These are phyloP conservation scores for Orthonevra nobilis DNA, from an alignment of 2,888 invertebrate genomes.

Conservation along the genomic window DNA sequence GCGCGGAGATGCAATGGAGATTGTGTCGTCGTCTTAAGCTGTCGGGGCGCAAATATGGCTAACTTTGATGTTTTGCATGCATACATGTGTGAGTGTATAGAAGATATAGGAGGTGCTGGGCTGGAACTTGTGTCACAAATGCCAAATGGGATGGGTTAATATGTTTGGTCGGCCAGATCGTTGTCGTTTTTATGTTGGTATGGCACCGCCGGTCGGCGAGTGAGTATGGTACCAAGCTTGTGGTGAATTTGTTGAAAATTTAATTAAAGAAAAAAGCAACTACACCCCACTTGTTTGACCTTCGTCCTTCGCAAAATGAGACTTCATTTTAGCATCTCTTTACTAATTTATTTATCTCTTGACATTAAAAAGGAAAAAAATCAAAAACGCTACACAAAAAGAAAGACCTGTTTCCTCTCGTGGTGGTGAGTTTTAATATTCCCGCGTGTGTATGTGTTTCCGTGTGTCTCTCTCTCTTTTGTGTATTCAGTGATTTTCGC, in stretches of 20 bases:
- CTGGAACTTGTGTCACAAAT: conserved; percentile 64
- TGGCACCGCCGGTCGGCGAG: conserved; percentile 36
- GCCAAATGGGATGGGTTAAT: conserved; percentile 59
- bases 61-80: conserved; percentile 75
- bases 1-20: conserved; percentile 47
- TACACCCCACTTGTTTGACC: too few relatives aligned
- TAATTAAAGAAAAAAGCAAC: conserved; percentile 49
- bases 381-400: too few relatives aligned
- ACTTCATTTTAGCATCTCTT: conserved; percentile 54
- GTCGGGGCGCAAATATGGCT: conserved; percentile 72
- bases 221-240: background rate
- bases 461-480: conserved; percentile 11
- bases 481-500: conserved; percentile 46
- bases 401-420: background rate
- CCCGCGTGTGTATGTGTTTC: background rate
- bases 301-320: too few relatives aligned
- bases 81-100: conserved; percentile 41
- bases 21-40: conserved; percentile 72
- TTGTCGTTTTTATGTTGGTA: too few relatives aligned
- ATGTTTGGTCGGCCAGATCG: conserved; percentile 9
- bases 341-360: conserved; percentile 46
- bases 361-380: background rate
- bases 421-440: conserved; percentile 30
- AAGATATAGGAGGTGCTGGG: conserved; percentile 57
- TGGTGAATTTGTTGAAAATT: conserved; percentile 45